A percentile compares a stretch with the other conserved stretches of the same genome.
Evolutionary conservation across 2,797 vertebrate species (phyloP).

Genomic region (Holocentrus rufus): DNA sequence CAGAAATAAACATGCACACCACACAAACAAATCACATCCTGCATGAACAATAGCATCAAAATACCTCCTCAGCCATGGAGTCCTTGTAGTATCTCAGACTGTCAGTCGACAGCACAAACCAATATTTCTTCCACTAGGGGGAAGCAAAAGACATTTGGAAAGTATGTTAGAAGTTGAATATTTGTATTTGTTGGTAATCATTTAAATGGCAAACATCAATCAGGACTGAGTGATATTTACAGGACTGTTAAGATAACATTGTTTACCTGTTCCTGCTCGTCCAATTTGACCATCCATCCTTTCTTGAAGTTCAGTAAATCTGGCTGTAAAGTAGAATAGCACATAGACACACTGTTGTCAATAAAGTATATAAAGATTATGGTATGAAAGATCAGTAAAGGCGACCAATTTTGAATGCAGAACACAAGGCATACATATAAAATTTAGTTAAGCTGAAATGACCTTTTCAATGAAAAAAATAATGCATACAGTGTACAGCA

Average conservation of each 20-base stretch:
- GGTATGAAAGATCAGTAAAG: not conserved
- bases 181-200: not conserved
- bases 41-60: not conserved
- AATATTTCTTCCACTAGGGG: constrained; percentile 80
- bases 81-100: constrained; percentile 77
- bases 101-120: constrained; percentile 80
- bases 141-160: constrained; percentile 35
- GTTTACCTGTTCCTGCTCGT: constrained; percentile 71
- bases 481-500: not conserved
- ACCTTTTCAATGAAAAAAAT: too few species aligned
- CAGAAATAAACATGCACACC: not conserved
- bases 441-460: too few species aligned
- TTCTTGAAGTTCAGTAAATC: constrained; percentile 82
- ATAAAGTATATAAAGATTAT: not conserved
- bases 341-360: not conserved
- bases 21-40: not conserved
- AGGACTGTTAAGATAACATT: not conserved
- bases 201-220: not conserved
- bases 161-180: not conserved
- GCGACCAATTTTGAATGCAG: not conserved
- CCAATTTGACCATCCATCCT: constrained; percentile 80
- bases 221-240: not conserved
- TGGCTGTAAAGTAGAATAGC: constrained; percentile 62
- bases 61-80: constrained; percentile 76
- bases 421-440: not conserved